A percentile compares a stretch with the other conserved stretches of the same genome.
Conservation (phyloP, 1,140 invertebrate species). For the Bombus impatiens region DNA sequence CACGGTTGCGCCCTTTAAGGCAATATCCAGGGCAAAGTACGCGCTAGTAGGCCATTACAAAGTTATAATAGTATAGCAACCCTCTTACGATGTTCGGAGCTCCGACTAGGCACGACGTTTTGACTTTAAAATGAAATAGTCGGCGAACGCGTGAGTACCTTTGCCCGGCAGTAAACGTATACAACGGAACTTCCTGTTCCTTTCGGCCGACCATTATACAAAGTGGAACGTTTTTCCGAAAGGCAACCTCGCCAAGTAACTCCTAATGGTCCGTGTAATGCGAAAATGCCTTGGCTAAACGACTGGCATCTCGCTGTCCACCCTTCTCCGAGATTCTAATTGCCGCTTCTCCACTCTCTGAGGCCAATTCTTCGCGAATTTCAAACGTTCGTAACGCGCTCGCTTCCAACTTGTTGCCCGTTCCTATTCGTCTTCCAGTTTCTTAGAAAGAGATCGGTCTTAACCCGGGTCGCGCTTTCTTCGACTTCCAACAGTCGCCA, state of each 20-base stretch:
- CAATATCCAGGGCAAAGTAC: slow-evolving; percentile 56
- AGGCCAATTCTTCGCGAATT: slow-evolving; percentile 1
- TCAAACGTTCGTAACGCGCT: not conserved
- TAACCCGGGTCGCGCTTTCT: not conserved
- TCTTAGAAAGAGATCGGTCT: not conserved
- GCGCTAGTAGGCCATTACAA: slow-evolving; percentile 56
- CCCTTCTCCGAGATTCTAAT: slow-evolving; percentile 22
- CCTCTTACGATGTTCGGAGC: slow-evolving; percentile 44
- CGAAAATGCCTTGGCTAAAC: slow-evolving; percentile 1
- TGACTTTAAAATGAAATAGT: slow-evolving; percentile 63
- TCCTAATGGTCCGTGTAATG: slow-evolving; percentile 46
- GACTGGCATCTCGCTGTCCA: not conserved
- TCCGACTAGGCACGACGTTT: slow-evolving; percentile 34
- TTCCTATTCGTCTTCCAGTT: not conserved
- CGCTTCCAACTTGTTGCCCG: slow-evolving; percentile 35
- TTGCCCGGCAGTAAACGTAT: slow-evolving; percentile 11
- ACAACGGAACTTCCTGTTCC: slow-evolving; percentile 26
- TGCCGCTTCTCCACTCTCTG: not conserved
- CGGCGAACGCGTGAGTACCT: not conserved
- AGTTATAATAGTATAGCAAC: slow-evolving; percentile 57
- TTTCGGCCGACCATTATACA: slow-evolving; percentile 31
- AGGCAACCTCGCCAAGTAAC: slow-evolving; percentile 34
- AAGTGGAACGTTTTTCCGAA: slow-evolving; percentile 50
- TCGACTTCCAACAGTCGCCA: not conserved
- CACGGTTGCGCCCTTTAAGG: slow-evolving; percentile 54